phyloP scores from a whole-genome alignment of 2,113 vertebrate species.

The Leptosomus discolor region DNA sequence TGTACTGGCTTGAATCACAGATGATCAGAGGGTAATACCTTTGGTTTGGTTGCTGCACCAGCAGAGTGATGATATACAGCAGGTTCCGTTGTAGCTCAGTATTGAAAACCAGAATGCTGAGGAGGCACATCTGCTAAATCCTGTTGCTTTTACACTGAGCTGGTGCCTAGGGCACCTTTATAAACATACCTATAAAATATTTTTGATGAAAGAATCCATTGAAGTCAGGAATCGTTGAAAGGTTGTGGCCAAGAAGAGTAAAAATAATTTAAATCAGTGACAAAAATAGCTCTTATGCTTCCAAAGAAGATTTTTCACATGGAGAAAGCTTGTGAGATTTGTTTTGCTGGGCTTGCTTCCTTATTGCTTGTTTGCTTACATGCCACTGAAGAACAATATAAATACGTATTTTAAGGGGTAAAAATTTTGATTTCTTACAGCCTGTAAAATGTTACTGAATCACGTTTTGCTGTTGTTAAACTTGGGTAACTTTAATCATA shows the following conservation, averaged over 20 bases:
- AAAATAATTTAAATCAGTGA: not conserved
- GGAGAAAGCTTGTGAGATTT: not conserved
- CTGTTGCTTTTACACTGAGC: not conserved
- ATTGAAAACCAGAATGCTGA: not conserved
- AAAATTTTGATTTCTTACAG: not conserved
- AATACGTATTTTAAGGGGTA: not conserved
- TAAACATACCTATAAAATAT: not conserved
- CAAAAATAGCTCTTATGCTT: not conserved
- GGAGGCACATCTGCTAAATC: not conserved
- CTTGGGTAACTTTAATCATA: not conserved
- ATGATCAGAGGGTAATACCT: not conserved
- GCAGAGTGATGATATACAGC: not conserved
- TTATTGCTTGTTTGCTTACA: not conserved
- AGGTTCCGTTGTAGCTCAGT: not conserved
- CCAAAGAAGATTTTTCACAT: not conserved
- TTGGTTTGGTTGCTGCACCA: not conserved
- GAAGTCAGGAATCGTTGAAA: not conserved
- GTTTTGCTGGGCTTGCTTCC: not conserved
- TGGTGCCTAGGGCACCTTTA: not conserved
- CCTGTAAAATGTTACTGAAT: not conserved
- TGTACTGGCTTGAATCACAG: not conserved
- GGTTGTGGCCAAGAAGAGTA: not conserved
- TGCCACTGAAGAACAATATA: not conserved
- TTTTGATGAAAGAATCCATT: not conserved
- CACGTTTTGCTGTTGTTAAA: not conserved